These are phyloP conservation scores for Drosophila flavopinicola DNA, from an alignment of 2,888 invertebrate genomes.

Conservation along the genomic window DNA sequence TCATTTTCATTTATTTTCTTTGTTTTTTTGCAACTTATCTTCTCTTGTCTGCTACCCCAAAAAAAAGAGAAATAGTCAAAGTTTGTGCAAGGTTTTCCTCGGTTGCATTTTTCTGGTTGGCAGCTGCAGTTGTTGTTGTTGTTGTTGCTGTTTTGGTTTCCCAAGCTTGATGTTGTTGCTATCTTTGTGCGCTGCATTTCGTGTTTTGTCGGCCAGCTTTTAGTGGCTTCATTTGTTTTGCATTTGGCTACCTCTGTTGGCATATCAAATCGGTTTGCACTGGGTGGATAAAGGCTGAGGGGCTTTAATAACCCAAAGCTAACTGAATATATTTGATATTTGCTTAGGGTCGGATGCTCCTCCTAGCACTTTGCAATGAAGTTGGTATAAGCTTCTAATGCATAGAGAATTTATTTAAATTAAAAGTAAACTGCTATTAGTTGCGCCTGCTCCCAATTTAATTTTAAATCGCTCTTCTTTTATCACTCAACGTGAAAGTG, in stretches of 20 bases:
- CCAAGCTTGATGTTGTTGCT: constrained; percentile 1
- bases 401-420: no score
- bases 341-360: background rate
- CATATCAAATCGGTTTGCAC: constrained; percentile 35
- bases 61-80: constrained; percentile 24
- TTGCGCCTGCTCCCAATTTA: no score
- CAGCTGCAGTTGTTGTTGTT: constrained; percentile 6
- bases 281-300: background rate
- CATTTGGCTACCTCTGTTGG: constrained; percentile 28
- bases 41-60: background rate
- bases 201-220: constrained; percentile 41
- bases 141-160: constrained; percentile 1
- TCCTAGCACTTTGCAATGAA: background rate
- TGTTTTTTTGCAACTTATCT: constrained; percentile 8
- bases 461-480: no score
- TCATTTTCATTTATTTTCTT: constrained; percentile 29
- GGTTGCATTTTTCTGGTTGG: constrained; percentile 37
- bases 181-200: constrained; percentile 17
- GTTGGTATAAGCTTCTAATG: no score
- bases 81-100: constrained; percentile 40
- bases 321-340: constrained; percentile 5
- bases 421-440: no score
- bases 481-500: no score
- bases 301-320: constrained; percentile 34
- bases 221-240: constrained; percentile 53